Percentiles rank a stretch among this genome's conserved stretches.
Conservation (phyloP, 2,113 vertebrate genomes). For the Benitochromis conjunctus region DNA sequence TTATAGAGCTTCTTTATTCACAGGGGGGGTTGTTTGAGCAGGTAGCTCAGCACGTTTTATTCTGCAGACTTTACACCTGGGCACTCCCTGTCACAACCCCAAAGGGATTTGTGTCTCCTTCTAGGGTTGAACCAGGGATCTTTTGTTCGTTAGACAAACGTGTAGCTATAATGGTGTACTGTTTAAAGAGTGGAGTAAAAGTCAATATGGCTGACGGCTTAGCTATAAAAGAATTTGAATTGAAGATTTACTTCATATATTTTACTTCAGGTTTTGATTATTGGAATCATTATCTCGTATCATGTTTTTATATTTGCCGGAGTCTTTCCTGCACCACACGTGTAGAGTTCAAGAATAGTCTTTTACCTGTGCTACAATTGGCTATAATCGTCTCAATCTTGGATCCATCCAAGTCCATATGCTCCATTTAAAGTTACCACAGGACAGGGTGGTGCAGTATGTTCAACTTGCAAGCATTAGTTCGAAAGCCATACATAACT, state of each 20-base stretch:
- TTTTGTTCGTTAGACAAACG: not conserved
- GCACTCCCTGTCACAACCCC: not conserved
- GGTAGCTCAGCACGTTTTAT: not conserved
- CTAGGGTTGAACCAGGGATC: not conserved
- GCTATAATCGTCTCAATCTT: not conserved
- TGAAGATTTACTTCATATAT: not conserved
- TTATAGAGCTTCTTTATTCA: fast-evolving
- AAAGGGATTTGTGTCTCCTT: not conserved
- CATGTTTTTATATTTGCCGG: not conserved
- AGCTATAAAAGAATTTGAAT: no score
- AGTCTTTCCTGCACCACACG: not conserved
- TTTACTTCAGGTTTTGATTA: fast-evolving
- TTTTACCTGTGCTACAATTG: not conserved
- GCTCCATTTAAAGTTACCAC: not conserved
- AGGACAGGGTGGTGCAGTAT: not conserved
- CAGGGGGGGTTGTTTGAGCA: not conserved
- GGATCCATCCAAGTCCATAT: not conserved
- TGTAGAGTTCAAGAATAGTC: not conserved
- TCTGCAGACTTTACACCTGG: not conserved
- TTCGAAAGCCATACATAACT: not conserved
- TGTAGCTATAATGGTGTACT: not conserved
- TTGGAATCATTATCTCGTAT: not conserved
- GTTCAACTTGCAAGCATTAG: not conserved
- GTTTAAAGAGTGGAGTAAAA: not conserved
- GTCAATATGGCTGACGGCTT: not conserved